Conservation (phyloP, 2,113 vertebrate species). For the Scomber scombrus region DNA sequence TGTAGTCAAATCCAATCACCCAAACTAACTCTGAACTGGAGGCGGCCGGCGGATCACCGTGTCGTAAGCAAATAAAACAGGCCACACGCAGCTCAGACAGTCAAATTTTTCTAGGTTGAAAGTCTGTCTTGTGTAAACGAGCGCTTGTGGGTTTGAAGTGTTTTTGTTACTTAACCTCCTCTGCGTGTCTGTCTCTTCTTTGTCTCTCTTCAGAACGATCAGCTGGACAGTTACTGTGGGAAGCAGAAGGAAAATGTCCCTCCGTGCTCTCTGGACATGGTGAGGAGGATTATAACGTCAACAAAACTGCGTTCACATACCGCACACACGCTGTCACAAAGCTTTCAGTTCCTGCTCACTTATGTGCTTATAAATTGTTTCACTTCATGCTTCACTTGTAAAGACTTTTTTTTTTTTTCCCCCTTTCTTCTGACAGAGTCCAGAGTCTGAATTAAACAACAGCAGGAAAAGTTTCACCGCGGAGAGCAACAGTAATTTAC, state of each 20-base stretch:
- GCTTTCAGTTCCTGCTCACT: not conserved
- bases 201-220: constrained; percentile 77
- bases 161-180: not conserved
- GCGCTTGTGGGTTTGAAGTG: too few relatives aligned
- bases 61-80: not conserved
- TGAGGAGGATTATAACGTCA: constrained; percentile 53
- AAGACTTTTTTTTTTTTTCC: not conserved
- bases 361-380: not conserved
- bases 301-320: too few relatives aligned
- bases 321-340: too few relatives aligned
- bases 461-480: constrained; percentile 65
- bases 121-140: not conserved
- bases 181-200: not conserved
- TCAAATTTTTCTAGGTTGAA: not conserved
- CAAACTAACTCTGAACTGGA: not conserved
- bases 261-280: constrained; percentile 83
- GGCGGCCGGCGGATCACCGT: too few relatives aligned
- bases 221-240: constrained; percentile 81
- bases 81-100: not conserved
- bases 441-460: constrained; percentile 69
- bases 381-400: not conserved
- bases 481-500: constrained; percentile 78
- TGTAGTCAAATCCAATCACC: constrained; percentile 13
- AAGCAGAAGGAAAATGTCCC: constrained; percentile 96
- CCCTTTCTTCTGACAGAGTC: constrained; percentile 49